Conservation (phyloP, 1,140 invertebrate genomes). For the Nasonia giraulti region DNA sequence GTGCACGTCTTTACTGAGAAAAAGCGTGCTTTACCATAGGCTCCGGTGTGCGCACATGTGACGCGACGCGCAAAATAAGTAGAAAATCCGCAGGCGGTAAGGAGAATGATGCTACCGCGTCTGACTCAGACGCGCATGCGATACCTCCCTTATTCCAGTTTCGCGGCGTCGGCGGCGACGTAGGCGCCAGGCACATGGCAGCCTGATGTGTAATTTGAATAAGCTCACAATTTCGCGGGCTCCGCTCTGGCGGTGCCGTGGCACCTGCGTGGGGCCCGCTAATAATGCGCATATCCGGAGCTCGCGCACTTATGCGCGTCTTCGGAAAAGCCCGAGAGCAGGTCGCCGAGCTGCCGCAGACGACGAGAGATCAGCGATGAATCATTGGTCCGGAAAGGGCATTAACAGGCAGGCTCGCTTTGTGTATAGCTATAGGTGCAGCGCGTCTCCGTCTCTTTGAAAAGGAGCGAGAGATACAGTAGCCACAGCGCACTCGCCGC, state of each 20-base stretch:
- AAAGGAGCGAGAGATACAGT: neutral
- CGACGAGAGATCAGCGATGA: neutral
- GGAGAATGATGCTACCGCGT: neutral
- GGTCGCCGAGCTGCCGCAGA: neutral
- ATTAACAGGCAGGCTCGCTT: neutral
- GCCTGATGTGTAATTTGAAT: constrained; percentile 38
- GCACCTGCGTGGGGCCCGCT: neutral
- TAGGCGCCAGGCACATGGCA: constrained; percentile 8
- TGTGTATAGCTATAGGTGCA: neutral
- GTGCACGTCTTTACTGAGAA: no score
- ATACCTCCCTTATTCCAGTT: constrained; percentile 9
- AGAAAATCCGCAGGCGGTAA: neutral
- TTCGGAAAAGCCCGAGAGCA: neutral
- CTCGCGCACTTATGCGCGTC: neutral
- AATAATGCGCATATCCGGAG: constrained; percentile 18
- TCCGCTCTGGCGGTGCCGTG: neutral
- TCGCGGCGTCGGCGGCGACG: neutral
- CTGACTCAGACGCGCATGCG: neutral
- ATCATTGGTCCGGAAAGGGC: neutral
- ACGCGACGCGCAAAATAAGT: neutral
- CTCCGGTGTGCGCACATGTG: no score
- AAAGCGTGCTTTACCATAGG: no score
- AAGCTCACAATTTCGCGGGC: constrained; percentile 44
- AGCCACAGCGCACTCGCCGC: neutral
- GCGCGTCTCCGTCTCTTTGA: neutral